Base-by-base conservation (phyloP, 2,888 invertebrate genomes). In the Disparrhopalites patrizii region DNA sequence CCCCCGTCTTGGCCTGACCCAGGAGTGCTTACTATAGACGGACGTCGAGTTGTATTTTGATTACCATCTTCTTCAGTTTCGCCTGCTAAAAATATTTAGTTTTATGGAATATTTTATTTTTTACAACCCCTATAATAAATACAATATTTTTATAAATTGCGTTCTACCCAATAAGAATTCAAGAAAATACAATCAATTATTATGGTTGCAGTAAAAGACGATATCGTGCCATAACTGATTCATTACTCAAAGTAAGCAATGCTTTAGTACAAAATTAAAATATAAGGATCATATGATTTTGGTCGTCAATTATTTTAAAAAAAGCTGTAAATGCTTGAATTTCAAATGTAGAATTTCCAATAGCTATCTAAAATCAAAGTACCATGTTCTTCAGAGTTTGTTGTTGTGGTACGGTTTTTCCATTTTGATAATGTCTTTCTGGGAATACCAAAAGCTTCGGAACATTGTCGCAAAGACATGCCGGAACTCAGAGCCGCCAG, bases 381-480 rank as follows among this genome's bases (percentile, higher is more conserved):
- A 33, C 55, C 58, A 28, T 68, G 63, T 5, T 56, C 36, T 18
- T 70, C 70, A 10, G 13, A 15, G n/a, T 30, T n/a, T 13, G 36
- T 40, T 15, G 56, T n/a, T 20, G 63, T 15, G 2, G 36, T 60
- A 13, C 70, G 73, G 33, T 67, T 69, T 66, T 72, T 75, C 75
- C 75, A 75, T 47, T 75, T 75, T 13, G 73, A 69, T 8, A 75
- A 51, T 1, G 75, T 73, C 54, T 75, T 75, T 55, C 71, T 66
- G 51, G 75, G 73, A 62, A 75, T 70, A 8, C 70, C 70, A 54
- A 70, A 73, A 8, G 69, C 67, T 60, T 73, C 75, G 47, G 75
- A 71, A 62, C 71, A 72, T 63, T 75, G 72, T 1, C 72, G 62
- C 8, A 75, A 47, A 23, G 71, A 68, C 68, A 75, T 71, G 33